phyloP scores from a whole-genome alignment of 2,888 invertebrate species.

The Agrochola lota region DNA sequence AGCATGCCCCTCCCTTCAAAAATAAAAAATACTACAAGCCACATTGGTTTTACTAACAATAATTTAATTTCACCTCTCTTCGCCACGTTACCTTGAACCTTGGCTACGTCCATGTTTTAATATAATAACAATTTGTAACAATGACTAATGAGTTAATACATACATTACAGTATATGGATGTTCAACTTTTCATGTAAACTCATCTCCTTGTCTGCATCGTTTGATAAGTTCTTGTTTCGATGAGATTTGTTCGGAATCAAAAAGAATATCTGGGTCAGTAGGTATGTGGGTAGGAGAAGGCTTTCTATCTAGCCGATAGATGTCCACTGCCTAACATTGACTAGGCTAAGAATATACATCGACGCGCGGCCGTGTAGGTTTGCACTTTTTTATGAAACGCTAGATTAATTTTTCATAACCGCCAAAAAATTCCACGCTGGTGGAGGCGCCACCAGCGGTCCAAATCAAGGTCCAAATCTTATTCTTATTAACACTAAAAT shows the following conservation, averaged over 20 bases:
- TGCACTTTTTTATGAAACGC: not conserved
- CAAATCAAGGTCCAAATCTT: too few relatives aligned
- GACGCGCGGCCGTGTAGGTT: not conserved
- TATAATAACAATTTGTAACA: constrained; percentile 27
- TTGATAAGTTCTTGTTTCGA: constrained; percentile 60
- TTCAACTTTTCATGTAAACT: constrained; percentile 40
- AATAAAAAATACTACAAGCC: not conserved
- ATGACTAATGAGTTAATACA: constrained; percentile 32
- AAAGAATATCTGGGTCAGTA: constrained; percentile 51
- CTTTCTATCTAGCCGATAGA: constrained; percentile 15
- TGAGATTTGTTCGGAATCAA: constrained; percentile 59
- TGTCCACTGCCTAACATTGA: constrained; percentile 3
- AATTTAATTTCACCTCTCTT: not conserved
- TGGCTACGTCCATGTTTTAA: constrained; percentile 43
- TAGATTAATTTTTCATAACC: not conserved
- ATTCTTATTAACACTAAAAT: not conserved
- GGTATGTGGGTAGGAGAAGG: constrained; percentile 16
- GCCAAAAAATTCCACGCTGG: not conserved
- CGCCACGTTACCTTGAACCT: not conserved
- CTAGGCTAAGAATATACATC: not conserved
- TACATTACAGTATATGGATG: constrained; percentile 48
- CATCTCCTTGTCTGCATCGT: constrained; percentile 53
- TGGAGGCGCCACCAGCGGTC: too few relatives aligned
- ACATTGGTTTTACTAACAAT: not conserved
- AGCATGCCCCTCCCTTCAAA: not conserved